Evolutionary conservation across 2,113 vertebrate genomes (phyloP), one percentile per base, ranked within the genome.

Genomic region (Procavia capensis): DNA sequence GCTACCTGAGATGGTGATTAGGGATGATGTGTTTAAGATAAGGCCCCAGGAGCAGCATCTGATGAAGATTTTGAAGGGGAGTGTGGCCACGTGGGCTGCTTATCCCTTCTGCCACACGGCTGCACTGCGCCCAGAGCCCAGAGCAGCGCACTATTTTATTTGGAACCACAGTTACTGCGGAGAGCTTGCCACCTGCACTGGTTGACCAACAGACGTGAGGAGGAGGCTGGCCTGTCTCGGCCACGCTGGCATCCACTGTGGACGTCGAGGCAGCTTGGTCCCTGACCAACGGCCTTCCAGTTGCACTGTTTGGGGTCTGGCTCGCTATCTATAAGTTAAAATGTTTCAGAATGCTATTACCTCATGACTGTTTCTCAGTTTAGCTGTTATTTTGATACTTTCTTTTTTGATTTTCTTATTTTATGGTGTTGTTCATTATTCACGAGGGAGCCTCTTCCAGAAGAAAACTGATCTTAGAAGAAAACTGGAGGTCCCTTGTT

Each of bases 111-210:
- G 95, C 94, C 91, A 96, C 41, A 17, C 83, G 97, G 95, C 95
- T 98, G 95, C 78, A n/a, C n/a, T n/a, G n/a, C n/a, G n/a, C n/a
- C 16, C 2, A 8, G 88, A 97, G 96, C 95, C 97, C 96, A n/a
- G 96, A 85, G 84, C 90, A 82, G 97, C 81, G 95, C 89, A 96
- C 97, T 98, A 96, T 98, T 98, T 98, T 97, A 98, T 98, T 97
- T 98, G 97, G 97, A 97, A 95, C 95, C 91, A 85, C 95, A 95
- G 93, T 95, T 97, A 96, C 96, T 96, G 97, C 97, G 97, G 97
- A 54, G 50, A 54, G 50, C 3, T 11, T 16, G 50, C 50, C 50
- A 13, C 50, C 10, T 3, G 50, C 14, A 16, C 50, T 54, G 50
- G 50, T 16, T 16, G 50, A 54, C 50, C 9, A 16, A 13, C 47